Base-by-base conservation (phyloP, 1,140 invertebrate species). In the Drosophila pectinifera region DNA sequence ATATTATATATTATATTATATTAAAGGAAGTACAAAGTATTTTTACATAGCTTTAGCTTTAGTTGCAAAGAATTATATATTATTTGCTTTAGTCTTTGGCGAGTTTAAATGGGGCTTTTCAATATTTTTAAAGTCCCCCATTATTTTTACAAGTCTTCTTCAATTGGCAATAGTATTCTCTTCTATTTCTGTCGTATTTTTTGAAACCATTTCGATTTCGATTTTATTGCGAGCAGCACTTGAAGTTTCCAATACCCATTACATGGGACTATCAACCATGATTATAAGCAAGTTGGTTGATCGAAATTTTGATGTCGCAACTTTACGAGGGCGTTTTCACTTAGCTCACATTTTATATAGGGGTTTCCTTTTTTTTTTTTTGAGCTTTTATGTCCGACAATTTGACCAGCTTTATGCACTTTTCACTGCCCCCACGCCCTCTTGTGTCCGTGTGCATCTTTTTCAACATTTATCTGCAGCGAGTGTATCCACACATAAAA, bases 301-400 rank as follows among this genome's bases (percentile, higher is more conserved):
- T 69, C 49, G 49, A 74, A 53, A 74, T 64, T 63, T 74, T 42
- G 14, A 74, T 49, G 53, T 45, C 14, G 26, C 39, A 39, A 57
- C 58, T 75, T 65, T 75, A 67, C 57, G 70, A 31, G 28, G 38
- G 22, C 46, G 24, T 74, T 75, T 75, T 75, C 73, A 75, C 73
- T 75, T 75, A 74, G 73, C 73, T 43, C 24, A 56, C 70, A 57
- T 74, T 74, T 74, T 57, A 65, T 75, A n/a, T n/a, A n/a, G n/a
- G n/a, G n/a, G n/a, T n/a, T n/a, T n/a, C n/a, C 24, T 48, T 34
- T 16, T 13, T n/a, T 8, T 54, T 59, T 36, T 48, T 24, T 39
- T 4, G 5, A 38, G 70, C 45, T 75, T 75, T 75, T 75, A 75
- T 75, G 53, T 36, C 18, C 20, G 13, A 39, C 70, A 53, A 75